These are phyloP conservation scores for Pocillopora grandis DNA, from an alignment of 92 coral and sea anemone species.

Conservation along the genomic window DNA sequence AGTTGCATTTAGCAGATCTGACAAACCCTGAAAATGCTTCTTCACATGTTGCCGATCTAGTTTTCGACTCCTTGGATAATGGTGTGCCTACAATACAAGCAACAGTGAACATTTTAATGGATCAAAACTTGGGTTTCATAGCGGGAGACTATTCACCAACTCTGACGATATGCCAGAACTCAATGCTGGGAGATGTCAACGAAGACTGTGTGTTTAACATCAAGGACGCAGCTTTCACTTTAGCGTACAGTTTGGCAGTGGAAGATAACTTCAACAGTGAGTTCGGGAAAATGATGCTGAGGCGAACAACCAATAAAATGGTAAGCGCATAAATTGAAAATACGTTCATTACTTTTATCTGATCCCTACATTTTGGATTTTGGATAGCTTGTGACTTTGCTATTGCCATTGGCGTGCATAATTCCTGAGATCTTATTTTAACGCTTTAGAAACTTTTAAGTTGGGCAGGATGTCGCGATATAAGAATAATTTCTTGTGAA, in stretches of 20 bases:
- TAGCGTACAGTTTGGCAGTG: constrained; percentile 51
- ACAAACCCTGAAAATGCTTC: constrained; percentile 14
- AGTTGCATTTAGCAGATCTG: constrained; percentile 55
- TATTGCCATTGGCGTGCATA: no score
- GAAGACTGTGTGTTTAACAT: constrained; percentile 61
- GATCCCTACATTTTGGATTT: no score
- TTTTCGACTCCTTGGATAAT: constrained; percentile 29
- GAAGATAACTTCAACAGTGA: constrained; percentile 33
- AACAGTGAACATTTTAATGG: constrained; percentile 47
- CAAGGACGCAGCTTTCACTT: constrained; percentile 59
- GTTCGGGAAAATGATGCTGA: constrained; percentile 21
- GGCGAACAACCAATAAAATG: constrained; percentile 30
- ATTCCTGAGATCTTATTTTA: no score
- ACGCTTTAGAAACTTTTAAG: no score
- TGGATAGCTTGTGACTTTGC: no score
- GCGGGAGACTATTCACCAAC: constrained; percentile 9
- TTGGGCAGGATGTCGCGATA: no score
- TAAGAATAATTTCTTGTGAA: background rate
- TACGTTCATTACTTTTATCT: no score
- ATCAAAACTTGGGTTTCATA: constrained; percentile 33
- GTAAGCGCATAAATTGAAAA: constrained; percentile 23
- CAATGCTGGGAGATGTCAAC: constrained; percentile 60
- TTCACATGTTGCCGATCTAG: constrained; percentile 44
- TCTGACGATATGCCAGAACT: background rate
- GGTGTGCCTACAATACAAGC: constrained; percentile 36